These are phyloP conservation scores for Pangasius djambal DNA, from an alignment of 2,797 vertebrate genomes.

Conservation along the genomic window DNA sequence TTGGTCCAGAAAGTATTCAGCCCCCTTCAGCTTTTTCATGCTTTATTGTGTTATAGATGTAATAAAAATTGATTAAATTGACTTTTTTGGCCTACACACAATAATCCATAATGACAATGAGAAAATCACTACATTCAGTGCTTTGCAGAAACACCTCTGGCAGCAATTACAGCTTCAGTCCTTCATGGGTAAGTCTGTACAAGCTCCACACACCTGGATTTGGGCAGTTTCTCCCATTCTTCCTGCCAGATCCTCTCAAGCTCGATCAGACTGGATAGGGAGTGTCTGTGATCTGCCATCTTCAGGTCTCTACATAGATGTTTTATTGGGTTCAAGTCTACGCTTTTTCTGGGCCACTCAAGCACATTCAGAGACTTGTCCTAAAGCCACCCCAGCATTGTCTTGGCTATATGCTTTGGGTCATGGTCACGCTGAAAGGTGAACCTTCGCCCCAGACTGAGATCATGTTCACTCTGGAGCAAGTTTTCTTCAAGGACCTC, in stretches of 20 bases:
- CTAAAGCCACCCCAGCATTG: not conserved
- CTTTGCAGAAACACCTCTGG: not conserved
- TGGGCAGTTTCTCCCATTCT: not conserved
- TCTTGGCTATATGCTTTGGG: not conserved
- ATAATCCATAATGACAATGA: not conserved
- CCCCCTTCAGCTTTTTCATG: not conserved
- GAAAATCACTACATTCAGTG: not conserved
- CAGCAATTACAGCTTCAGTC: not conserved
- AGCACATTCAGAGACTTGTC: not conserved
- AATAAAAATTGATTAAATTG: not conserved
- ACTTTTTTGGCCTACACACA: not conserved
- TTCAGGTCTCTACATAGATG: not conserved
- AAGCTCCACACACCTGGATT: not conserved
- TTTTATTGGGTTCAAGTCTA: not conserved
- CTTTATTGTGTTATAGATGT: not conserved
- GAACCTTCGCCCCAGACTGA: too few relatives aligned
- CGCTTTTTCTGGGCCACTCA: not conserved
- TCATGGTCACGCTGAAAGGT: not conserved
- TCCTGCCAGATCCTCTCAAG: not conserved
- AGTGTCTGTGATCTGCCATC: not conserved
- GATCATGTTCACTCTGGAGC: not conserved
- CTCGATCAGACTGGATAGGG: not conserved
- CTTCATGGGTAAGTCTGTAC: not conserved
- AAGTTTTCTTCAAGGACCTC: not conserved
- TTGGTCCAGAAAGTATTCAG: not conserved